A percentile compares a stretch with the other conserved stretches of the same genome.
These are phyloP conservation scores for Tipula helvola DNA, from an alignment of 2,888 invertebrate genomes.

Conservation along the genomic window DNA sequence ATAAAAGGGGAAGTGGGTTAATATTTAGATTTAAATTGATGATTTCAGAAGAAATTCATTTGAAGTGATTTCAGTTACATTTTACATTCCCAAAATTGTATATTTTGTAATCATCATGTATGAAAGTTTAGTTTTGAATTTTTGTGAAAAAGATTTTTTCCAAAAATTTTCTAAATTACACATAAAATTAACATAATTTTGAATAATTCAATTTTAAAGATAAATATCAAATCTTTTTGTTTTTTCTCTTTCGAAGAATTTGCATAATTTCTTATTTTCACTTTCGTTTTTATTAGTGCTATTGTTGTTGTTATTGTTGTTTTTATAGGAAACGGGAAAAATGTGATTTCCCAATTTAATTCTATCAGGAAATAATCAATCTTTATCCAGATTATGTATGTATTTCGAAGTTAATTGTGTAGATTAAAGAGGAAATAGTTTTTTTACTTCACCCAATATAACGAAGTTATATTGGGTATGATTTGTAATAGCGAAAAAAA, in stretches of 20 bases:
- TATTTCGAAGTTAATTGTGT: background rate
- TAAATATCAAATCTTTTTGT: background rate
- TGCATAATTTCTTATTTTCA: conserved; percentile 4
- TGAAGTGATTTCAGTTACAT: background rate
- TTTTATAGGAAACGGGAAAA: background rate
- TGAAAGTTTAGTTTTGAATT: background rate
- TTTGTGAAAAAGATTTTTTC: background rate
- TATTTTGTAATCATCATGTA: background rate
- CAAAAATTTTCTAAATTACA: background rate
- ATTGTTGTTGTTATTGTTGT: background rate
- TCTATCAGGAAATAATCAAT: background rate
- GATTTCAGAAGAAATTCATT: background rate
- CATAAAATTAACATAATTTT: conserved; percentile 4
- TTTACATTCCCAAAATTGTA: background rate
- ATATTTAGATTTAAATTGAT: background rate
- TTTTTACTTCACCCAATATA: too few species aligned
- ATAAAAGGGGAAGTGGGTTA: background rate
- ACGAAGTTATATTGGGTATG: too few species aligned
- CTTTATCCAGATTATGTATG: background rate
- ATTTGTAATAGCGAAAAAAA: too few species aligned
- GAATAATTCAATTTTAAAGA: background rate
- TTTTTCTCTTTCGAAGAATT: background rate
- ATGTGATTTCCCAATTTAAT: background rate
- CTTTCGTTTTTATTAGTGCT: background rate
- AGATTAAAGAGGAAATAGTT: background rate